Evolutionary conservation across 1,140 invertebrate genomes (phyloP), one percentile per base, ranked within the genome.

Genomic region (Panonychus citri): DNA sequence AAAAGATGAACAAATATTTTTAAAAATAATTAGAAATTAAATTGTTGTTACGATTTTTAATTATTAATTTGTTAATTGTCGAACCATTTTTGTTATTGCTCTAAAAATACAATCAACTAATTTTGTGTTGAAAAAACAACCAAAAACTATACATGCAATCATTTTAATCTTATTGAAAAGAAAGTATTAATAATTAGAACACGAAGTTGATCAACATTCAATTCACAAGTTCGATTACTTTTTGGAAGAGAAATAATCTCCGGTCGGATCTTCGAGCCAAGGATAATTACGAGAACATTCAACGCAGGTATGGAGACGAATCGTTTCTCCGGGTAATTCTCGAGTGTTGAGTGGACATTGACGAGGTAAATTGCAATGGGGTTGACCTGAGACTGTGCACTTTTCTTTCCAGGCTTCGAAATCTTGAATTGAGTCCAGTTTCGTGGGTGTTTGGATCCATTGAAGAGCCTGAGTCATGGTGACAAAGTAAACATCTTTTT

Each of bases 371-470:
- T 85, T 90, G 66, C 87, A 93, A 75, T 81, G 85, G 43, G 86
- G 83, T 68, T 87, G 83, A 46, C 86, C 86, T 69, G 90, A 89
- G 49, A 91, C 82, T 65, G 90, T 85, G 69, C 87, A 93, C 68
- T 88, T 87, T 63, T 90, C 86, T 70, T 91, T 91, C 87, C 87
- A 91, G 66, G 88, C 83, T 65, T 82, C 78, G 77, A 91, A 91
- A 65, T 91, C 87, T 63, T 84, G 76, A 42, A 93, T 75, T 17
- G 78, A 78, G 13, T 82, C 80, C 48, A 90, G 64, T 68, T 90
- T 84, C 3, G 85, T 90, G 39, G 89, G 89, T 61, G 83, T 85
- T 71, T 91, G 87, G 85, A 94, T 93, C 89, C 89, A 95, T 71
- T 93, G 87, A 64, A 95, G 85, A 13, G 93, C 87, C 74, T 81